These are phyloP conservation scores for Machaerirhynchus nigripectus DNA, from an alignment of 2,113 vertebrate species.

Conservation along the genomic window DNA sequence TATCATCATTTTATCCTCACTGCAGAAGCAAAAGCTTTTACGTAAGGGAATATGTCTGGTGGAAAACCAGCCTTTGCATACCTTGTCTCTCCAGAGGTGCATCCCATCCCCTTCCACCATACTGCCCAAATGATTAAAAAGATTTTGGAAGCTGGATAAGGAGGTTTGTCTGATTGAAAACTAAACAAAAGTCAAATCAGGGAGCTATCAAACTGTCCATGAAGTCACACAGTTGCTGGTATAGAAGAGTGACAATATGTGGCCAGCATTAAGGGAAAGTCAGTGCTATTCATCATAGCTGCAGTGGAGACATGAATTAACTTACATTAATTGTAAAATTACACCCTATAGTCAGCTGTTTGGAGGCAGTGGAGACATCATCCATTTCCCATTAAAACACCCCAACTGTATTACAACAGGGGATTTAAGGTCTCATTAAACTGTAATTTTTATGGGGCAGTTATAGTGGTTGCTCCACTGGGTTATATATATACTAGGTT, in stretches of 20 bases:
- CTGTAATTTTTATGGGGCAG: neutral
- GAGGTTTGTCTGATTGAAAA: neutral
- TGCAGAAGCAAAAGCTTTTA: neutral
- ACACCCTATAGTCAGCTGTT: neutral
- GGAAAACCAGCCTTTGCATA: neutral
- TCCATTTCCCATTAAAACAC: neutral
- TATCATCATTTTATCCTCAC: neutral
- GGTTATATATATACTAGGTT: rapidly evolving
- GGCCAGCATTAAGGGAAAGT: neutral
- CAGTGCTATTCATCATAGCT: neutral
- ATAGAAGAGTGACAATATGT: neutral
- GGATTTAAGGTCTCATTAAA: neutral
- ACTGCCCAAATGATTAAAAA: neutral
- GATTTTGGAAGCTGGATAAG: neutral
- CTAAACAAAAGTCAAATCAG: neutral
- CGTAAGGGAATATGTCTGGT: rapidly evolving
- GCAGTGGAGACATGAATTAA: neutral
- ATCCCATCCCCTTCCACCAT: neutral
- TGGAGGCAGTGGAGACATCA: neutral
- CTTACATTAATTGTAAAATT: neutral
- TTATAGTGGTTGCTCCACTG: neutral
- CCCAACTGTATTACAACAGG: neutral
- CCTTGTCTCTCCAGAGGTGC: neutral
- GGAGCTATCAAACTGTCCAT: neutral
- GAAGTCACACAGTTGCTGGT: neutral